Base-by-base conservation (phyloP, 2,797 vertebrate species). In the Tolypeutes matacus region DNA sequence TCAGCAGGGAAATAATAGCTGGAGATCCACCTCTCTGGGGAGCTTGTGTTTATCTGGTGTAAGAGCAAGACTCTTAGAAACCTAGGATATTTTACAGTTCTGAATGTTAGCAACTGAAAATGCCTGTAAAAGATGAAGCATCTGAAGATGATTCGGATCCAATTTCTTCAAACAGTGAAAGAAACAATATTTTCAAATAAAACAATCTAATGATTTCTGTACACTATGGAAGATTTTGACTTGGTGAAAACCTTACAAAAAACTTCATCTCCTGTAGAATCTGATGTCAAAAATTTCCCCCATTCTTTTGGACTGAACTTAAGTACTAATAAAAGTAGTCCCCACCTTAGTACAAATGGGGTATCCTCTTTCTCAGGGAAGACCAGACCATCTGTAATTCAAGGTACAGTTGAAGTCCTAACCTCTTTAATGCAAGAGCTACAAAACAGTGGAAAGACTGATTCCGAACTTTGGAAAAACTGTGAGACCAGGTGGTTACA, bases 391-490 rank as follows among this genome's bases (percentile, higher is more conserved):
- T 98, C 98, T 46, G 98, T 99, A 97, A 98, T 98, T 96, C 98
- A 99, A 75, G 99, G 98, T 60, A 98, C 99, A 94, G 97, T 98
- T 21, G 98, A 99, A 98, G 99, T 98, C 23, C 97, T 99, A 5
- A 95, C 98, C 82, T 99, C 98, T 83, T 98, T 99, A 96, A 98
- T 99, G 96, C 99, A 99, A 98, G 99, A 99, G 97, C 98, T 99
- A 95, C 99, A 99, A 97, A 98, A 96, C 97, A n/a, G n/a, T n/a
- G n/a, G n/a, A n/a, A n/a, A n/a, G n/a, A n/a, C n/a, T n/a, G n/a
- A n/a, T n/a, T n/a, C n/a, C n/a, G n/a, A n/a, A n/a, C n/a, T n/a
- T n/a, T n/a, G n/a, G n/a, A n/a, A n/a, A n/a, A n/a, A n/a, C n/a
- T n/a, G n/a, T n/a, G n/a, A n/a, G n/a, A n/a, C n/a, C n/a, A n/a